Evolutionary conservation across 2,797 vertebrate genomes (phyloP).

Genomic region (Semotilus atromaculatus): DNA sequence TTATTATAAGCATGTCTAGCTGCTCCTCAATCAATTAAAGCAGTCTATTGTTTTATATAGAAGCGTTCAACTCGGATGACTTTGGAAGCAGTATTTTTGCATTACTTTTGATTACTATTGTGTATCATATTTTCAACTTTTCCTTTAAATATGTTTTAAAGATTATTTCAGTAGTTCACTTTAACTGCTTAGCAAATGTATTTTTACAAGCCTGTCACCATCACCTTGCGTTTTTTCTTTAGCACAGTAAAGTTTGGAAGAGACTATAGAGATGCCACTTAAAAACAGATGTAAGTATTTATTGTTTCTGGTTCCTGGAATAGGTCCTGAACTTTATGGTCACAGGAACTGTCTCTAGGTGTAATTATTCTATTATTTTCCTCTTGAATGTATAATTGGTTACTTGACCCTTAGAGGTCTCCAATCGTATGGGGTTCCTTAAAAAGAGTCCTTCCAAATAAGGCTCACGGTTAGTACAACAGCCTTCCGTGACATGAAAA

Average conservation of each 20-base stretch:
- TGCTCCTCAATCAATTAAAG: neutral
- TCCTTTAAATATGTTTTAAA: neutral
- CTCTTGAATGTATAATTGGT: conserved; percentile 9
- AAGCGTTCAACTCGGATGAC: neutral
- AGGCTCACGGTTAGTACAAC: neutral
- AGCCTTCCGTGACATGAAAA: conserved; percentile 7
- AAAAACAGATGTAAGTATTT: neutral
- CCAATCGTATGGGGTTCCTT: neutral
- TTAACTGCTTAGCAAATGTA: neutral
- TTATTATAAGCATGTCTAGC: neutral
- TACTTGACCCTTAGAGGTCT: conserved; percentile 18
- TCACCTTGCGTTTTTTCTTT: neutral
- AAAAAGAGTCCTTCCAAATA: conserved; percentile 4
- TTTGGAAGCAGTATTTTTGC: neutral
- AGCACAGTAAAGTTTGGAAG: neutral
- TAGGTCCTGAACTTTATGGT: neutral
- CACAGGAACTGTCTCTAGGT: neutral
- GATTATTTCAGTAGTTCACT: neutral
- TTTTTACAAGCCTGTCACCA: neutral
- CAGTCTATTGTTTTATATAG: neutral
- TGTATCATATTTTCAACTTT: neutral
- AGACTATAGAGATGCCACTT: no score
- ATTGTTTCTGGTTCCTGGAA: neutral
- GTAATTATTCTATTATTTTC: conserved; percentile 15
- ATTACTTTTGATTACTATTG: neutral